phyloP scores from a whole-genome alignment of 2,113 vertebrate species.

The Apteryx owenii region DNA sequence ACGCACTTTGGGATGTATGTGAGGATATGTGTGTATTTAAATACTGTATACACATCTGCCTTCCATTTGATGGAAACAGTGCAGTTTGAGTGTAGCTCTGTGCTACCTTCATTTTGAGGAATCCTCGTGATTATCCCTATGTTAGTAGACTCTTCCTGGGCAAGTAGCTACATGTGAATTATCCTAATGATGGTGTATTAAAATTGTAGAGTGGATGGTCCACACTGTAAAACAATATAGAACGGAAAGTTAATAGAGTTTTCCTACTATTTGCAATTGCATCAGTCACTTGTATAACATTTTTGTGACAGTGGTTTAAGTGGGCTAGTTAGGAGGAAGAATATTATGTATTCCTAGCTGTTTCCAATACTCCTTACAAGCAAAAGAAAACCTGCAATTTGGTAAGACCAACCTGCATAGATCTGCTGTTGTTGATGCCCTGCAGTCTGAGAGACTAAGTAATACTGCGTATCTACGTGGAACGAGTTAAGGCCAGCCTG shows the following conservation, averaged over 20 bases:
- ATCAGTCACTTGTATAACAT: neutral
- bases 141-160: neutral
- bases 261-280: neutral
- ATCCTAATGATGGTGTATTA: neutral
- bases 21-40: neutral
- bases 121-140: neutral
- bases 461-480: rapidly evolving
- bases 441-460: neutral
- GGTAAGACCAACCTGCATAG: neutral
- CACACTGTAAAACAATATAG: neutral
- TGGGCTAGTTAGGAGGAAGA: neutral
- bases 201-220: neutral
- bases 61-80: neutral
- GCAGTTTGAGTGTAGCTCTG: neutral
- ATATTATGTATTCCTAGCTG: neutral
- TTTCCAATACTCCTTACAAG: neutral
- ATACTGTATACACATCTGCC: neutral
- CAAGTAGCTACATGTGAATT: neutral
- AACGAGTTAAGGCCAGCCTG: neutral
- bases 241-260: neutral
- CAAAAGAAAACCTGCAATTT: neutral
- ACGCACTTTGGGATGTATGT: rapidly evolving
- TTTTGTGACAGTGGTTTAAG: neutral
- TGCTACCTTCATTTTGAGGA: neutral
- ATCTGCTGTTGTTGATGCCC: neutral